phyloP scores from a whole-genome alignment of 2,888 invertebrate genomes.

The Strigamia transsilvanica region DNA sequence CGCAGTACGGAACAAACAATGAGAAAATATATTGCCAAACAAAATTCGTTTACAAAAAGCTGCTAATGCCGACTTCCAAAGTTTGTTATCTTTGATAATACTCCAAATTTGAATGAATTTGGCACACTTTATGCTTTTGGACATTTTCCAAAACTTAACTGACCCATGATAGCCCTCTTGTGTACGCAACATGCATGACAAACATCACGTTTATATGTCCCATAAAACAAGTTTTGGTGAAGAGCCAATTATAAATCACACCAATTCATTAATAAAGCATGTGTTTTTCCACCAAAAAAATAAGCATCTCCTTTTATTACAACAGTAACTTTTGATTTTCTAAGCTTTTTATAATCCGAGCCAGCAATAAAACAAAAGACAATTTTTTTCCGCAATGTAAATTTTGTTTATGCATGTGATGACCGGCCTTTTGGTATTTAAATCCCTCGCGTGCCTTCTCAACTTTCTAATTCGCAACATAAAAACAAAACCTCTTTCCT shows the following conservation, averaged over 20 bases:
- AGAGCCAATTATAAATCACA: constrained; percentile 43
- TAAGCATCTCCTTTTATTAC: not conserved
- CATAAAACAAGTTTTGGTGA: constrained; percentile 40
- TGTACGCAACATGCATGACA: constrained; percentile 42
- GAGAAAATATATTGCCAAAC: not conserved
- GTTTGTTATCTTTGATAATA: constrained; percentile 40
- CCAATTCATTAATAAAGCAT: constrained; percentile 33
- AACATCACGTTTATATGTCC: constrained; percentile 39
- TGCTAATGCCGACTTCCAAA: not conserved
- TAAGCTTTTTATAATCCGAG: not conserved
- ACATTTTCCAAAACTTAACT: constrained; percentile 15
- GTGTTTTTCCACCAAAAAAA: constrained; percentile 18
- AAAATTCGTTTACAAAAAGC: not conserved
- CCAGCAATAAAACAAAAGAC: not conserved
- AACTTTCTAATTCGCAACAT: too few relatives aligned
- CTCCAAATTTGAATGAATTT: constrained; percentile 43
- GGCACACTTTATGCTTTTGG: constrained; percentile 39
- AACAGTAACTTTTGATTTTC: not conserved
- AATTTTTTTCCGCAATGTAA: not conserved
- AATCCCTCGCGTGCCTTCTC: too few relatives aligned
- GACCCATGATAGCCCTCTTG: constrained; percentile 41
- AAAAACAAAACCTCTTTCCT: too few relatives aligned
- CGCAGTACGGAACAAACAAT: not conserved
- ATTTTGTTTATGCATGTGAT: not conserved
- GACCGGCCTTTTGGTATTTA: too few relatives aligned